Conservation (phyloP, 1,140 invertebrate species). For the Lordiphosa collinella region DNA sequence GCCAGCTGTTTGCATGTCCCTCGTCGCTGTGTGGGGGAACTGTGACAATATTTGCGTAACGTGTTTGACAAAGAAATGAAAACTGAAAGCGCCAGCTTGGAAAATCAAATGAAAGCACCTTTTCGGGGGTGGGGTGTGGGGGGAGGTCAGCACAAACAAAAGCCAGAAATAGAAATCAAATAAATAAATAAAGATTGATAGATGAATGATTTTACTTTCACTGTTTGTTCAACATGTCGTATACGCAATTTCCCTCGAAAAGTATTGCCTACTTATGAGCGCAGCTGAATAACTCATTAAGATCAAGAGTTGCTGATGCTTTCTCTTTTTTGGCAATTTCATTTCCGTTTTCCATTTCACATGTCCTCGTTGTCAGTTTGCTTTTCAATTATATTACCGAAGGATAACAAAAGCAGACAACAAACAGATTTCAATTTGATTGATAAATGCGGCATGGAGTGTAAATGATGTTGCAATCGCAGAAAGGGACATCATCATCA, state of each 20-base stretch:
- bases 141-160: background rate
- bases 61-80: conserved; percentile 78
- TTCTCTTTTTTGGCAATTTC: no score
- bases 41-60: conserved; percentile 77
- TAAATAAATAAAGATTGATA: conserved; percentile 37
- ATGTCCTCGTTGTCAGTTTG: background rate
- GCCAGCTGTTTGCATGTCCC: conserved; percentile 61
- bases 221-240: no score
- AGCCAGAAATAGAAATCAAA: conserved; percentile 35
- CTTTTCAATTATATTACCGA: conserved; percentile 14
- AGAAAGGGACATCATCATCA: conserved; percentile 45
- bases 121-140: background rate
- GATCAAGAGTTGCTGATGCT: no score
- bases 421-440: conserved; percentile 76
- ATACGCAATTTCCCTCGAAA: background rate
- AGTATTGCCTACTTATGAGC: conserved; percentile 3
- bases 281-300: no score
- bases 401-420: conserved; percentile 52
- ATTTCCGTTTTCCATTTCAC: background rate
- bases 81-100: conserved; percentile 76
- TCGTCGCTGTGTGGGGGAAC: conserved; percentile 61
- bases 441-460: conserved; percentile 60
- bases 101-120: conserved; percentile 69
- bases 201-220: background rate
- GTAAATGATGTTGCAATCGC: conserved; percentile 63